A percentile compares a stretch with the other conserved stretches of the same genome.
phyloP scores from a whole-genome alignment of 2,888 invertebrate genomes.

The Congeria kusceri region DNA sequence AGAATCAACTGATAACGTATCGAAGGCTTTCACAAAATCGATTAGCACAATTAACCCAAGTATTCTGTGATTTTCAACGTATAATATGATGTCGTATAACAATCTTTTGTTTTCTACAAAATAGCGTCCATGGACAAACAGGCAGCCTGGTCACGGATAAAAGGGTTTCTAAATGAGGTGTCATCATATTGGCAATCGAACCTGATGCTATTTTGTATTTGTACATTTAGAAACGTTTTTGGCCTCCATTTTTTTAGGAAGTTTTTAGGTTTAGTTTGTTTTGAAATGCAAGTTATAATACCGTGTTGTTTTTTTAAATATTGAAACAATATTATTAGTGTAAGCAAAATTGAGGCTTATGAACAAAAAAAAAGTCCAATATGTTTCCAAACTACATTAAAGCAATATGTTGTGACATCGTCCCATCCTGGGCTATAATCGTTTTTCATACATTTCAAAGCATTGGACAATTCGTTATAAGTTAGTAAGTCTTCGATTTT shows the following conservation, averaged over 20 bases:
- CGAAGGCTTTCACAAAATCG: conserved; percentile 56
- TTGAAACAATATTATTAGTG: too few species aligned
- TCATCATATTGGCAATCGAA: conserved; percentile 42
- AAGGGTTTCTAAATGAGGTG: conserved; percentile 33
- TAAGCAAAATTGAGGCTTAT: too few species aligned
- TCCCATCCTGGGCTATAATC: too few species aligned
- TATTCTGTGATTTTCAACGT: conserved; percentile 41
- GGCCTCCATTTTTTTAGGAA: not conserved
- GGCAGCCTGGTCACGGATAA: conserved; percentile 48
- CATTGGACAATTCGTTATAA: not conserved
- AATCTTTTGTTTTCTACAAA: conserved; percentile 57
- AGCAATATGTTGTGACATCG: too few species aligned
- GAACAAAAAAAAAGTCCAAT: too few species aligned
- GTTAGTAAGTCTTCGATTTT: too few species aligned
- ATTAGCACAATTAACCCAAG: conserved; percentile 44
- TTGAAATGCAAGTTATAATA: too few species aligned
- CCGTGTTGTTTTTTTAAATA: too few species aligned
- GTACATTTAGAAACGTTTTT: conserved; percentile 27
- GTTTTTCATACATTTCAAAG: conserved; percentile 20
- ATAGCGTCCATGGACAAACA: conserved; percentile 47
- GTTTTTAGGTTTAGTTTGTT: too few species aligned
- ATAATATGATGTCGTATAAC: conserved; percentile 56
- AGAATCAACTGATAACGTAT: conserved; percentile 37
- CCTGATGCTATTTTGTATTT: conserved; percentile 53
- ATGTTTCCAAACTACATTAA: too few species aligned